Percentiles rank a stretch among this genome's conserved stretches.
Conservation (phyloP, 2,797 vertebrate species). For the Cygnus olor region DNA sequence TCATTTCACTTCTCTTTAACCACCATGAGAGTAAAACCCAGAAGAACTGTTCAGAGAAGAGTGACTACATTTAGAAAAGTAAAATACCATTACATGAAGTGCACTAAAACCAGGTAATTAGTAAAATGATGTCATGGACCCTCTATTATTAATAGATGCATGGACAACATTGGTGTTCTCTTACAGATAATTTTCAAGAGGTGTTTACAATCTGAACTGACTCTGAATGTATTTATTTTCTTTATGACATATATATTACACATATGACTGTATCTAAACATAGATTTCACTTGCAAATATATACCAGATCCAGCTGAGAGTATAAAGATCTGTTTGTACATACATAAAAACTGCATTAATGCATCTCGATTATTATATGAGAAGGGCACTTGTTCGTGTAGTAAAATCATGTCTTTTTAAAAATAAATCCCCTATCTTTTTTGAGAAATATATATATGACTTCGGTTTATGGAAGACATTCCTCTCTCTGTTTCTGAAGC, state of each 20-base stretch:
- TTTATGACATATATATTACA: background rate
- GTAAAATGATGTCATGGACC: slow-evolving; percentile 50
- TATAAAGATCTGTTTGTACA: background rate
- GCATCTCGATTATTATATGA: background rate
- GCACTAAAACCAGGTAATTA: slow-evolving; percentile 19
- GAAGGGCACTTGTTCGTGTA: background rate
- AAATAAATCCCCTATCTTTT: background rate
- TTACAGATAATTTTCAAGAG: background rate
- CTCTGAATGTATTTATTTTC: background rate
- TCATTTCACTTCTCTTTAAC: slow-evolving; percentile 61
- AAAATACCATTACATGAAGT: slow-evolving; percentile 11
- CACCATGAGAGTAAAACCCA: slow-evolving; percentile 56
- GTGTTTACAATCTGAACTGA: background rate
- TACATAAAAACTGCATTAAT: background rate
- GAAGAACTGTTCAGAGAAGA: slow-evolving; percentile 61
- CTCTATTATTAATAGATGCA: slow-evolving; percentile 29
- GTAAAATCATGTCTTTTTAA: background rate
- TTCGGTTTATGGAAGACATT: background rate
- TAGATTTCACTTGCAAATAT: background rate
- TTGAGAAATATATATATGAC: background rate
- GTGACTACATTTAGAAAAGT: slow-evolving; percentile 71
- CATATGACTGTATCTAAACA: background rate
- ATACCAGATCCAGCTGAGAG: background rate
- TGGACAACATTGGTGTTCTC: fast-evolving
- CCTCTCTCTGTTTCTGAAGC: background rate